Base-by-base conservation (phyloP, 2,888 invertebrate genomes). In the Arrhopalites spinosus region DNA sequence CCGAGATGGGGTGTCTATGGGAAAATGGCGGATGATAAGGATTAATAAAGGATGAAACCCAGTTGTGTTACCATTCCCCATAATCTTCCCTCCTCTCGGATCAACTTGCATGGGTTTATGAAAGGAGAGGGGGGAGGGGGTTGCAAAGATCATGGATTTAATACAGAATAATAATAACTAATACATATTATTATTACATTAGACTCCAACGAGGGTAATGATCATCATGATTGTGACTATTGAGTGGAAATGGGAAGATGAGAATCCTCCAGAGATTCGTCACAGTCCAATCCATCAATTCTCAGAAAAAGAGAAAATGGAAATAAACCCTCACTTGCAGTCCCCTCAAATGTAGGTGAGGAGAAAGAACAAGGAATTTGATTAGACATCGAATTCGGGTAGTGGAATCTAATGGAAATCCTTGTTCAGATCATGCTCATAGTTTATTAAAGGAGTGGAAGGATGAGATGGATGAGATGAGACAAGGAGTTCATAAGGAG, bases 11-110 rank as follows among this genome's bases (percentile, higher is more conserved):
- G 56, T 70, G 70, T 70, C 56, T 56, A 59, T 25, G 56, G 70
- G 56, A 70, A 56, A 70, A 36, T 69, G 53, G 3, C 3, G 8
- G n/a, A 17, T n/a, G n/a, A 53, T 59, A 59, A 23, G 72, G 76
- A 76, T 76, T 73, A 73, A 76, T 76, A 72, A 72, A 72, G 63
- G 72, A 76, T 73, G 76, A 76, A 72, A 76, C 76, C 76, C 76
- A 72, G 68, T 72, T 50, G 76, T 29, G 67, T 5, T 36, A n/a
- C n/a, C n/a, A n/a, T n/a, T n/a, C n/a, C n/a, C 36, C 36, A 36
- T 11, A 3, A 36, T 36, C 23, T 43, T 43, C 66, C 43, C 30
- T 43, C 50, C 67, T 67, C 45, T 30, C 56, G 66, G 25, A 66
- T 20, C 23, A 43, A n/a, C n/a, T n/a, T 17, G 59, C 53, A 56